phyloP scores from a whole-genome alignment of 2,888 invertebrate species.

The Sarcophaga caerulescens region DNA sequence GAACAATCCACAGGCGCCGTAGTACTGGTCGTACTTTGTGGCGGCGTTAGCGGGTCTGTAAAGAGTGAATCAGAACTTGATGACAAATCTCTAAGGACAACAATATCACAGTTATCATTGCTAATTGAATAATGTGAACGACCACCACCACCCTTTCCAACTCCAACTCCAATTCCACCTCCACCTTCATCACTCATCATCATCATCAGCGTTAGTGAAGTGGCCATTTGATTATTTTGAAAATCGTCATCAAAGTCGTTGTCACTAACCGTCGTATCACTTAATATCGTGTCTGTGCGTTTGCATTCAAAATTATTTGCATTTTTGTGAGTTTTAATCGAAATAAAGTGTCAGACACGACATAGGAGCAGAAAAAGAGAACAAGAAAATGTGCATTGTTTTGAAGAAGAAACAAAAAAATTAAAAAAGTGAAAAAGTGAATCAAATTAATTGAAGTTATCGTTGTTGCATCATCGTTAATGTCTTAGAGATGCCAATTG shows the following conservation, averaged over 20 bases:
- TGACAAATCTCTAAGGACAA: slow-evolving; percentile 76
- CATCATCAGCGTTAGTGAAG: slow-evolving; percentile 63
- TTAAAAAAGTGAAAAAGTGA: background rate
- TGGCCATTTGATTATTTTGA: slow-evolving; percentile 62
- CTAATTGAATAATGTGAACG: slow-evolving; percentile 58
- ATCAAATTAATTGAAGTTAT: background rate
- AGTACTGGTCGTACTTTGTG: slow-evolving; percentile 71
- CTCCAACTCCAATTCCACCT: slow-evolving; percentile 12
- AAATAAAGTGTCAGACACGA: background rate
- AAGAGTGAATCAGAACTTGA: slow-evolving; percentile 89
- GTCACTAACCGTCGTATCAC: slow-evolving; percentile 60
- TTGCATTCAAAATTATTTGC: background rate
- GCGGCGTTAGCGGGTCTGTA: slow-evolving; percentile 87
- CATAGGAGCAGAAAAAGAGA: slow-evolving; percentile 23
- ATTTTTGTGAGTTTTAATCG: background rate
- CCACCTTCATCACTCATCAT: slow-evolving; percentile 36
- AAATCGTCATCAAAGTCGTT: slow-evolving; percentile 64
- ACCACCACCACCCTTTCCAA: slow-evolving; percentile 27
- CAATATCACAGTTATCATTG: slow-evolving; percentile 72
- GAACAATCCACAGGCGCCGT: slow-evolving; percentile 50
- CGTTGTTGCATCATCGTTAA: background rate
- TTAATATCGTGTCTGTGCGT: slow-evolving; percentile 58
- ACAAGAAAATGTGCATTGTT: slow-evolving; percentile 38
- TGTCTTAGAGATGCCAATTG: background rate
- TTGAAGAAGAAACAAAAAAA: slow-evolving; percentile 63